phyloP scores from a whole-genome alignment of 1,140 invertebrate species.

The Bombus polaris region DNA sequence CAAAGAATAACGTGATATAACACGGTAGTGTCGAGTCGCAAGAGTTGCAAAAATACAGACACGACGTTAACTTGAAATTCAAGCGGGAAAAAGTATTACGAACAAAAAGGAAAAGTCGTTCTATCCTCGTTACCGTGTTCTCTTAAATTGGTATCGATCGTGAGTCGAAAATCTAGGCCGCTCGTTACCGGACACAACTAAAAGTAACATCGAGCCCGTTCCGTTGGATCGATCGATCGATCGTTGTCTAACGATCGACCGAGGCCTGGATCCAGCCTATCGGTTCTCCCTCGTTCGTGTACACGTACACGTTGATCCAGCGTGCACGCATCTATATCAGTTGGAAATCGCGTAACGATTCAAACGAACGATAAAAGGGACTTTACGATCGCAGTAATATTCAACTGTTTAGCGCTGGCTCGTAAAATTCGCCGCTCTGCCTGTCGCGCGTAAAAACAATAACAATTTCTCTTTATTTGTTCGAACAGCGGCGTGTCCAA shows the following conservation, averaged over 20 bases:
- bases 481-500: neutral
- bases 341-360: slow-evolving; percentile 67
- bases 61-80: too few species aligned
- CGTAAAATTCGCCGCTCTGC: slow-evolving; percentile 68
- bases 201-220: slow-evolving; percentile 29
- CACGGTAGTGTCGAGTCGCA: too few species aligned
- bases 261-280: neutral
- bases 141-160: slow-evolving; percentile 20
- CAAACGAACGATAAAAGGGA: slow-evolving; percentile 68
- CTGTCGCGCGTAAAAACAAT: slow-evolving; percentile 69
- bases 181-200: slow-evolving; percentile 35
- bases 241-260: slow-evolving; percentile 39
- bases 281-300: neutral
- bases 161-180: slow-evolving; percentile 35
- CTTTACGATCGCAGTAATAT: slow-evolving; percentile 71
- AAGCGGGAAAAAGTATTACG: neutral
- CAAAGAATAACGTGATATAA: too few species aligned
- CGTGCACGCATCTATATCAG: slow-evolving; percentile 40
- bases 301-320: too few species aligned
- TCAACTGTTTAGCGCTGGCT: slow-evolving; percentile 68
- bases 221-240: slow-evolving; percentile 37
- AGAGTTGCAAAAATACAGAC: too few species aligned
- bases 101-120: neutral
- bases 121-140: slow-evolving; percentile 7
- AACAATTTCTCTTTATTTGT: slow-evolving; percentile 61